Percentiles rank a stretch among this genome's conserved stretches.
These are phyloP conservation scores for Aptenodytes patagonicus DNA, from an alignment of 2,113 vertebrate genomes.

Conservation along the genomic window DNA sequence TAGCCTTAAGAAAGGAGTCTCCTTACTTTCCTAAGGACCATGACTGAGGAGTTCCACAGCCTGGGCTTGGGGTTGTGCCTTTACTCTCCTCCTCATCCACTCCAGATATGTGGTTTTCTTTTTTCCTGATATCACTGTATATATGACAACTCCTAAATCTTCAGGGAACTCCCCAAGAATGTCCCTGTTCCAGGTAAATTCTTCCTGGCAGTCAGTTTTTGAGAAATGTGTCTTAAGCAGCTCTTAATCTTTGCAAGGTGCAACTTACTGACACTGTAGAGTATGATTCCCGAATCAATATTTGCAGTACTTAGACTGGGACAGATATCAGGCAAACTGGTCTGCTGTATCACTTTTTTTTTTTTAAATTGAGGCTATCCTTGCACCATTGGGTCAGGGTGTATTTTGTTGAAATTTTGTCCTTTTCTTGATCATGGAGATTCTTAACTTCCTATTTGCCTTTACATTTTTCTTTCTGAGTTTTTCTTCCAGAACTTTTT, in stretches of 20 bases:
- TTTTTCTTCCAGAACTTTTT: not conserved
- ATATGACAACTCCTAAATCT: not conserved
- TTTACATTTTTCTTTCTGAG: not conserved
- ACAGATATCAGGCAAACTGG: not conserved
- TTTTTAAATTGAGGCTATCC: not conserved
- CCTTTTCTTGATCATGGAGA: not conserved
- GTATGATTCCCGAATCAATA: not conserved
- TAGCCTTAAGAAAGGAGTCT: not conserved
- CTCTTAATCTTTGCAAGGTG: not conserved
- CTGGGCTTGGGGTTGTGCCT: not conserved
- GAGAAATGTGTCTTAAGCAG: not conserved
- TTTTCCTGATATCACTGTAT: not conserved
- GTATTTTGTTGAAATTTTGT: not conserved
- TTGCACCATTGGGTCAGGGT: not conserved
- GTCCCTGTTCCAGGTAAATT: not conserved
- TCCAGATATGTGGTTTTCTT: not conserved
- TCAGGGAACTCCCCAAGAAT: not conserved
- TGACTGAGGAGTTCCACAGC: not conserved
- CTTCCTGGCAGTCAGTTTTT: not conserved
- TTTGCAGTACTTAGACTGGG: not conserved
- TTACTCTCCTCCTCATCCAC: not conserved
- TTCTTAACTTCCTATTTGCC: not conserved
- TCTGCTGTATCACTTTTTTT: not conserved
- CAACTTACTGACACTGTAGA: not conserved
- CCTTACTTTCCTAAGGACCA: not conserved